Conservation (phyloP, 2,888 invertebrate genomes). For the Pristionchus mayeri region DNA sequence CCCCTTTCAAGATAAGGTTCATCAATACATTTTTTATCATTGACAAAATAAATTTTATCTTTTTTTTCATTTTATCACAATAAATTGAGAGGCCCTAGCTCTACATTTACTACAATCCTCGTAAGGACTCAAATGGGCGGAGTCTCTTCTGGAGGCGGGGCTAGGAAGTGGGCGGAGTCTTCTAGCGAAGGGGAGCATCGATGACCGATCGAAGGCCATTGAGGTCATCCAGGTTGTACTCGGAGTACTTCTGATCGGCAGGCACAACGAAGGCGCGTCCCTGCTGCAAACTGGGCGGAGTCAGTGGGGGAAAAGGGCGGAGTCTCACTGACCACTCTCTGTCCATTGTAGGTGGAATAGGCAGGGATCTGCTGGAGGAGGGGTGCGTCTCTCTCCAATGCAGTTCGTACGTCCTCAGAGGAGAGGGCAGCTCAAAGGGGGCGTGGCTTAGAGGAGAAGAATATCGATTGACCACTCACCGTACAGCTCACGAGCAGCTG, state of each 20-base stretch:
- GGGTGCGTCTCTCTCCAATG: conserved; percentile 25
- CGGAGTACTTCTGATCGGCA: conserved; percentile 29
- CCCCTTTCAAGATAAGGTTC: not conserved
- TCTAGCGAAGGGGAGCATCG: not conserved
- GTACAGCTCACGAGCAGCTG: conserved; percentile 19
- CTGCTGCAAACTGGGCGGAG: not conserved
- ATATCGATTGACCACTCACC: not conserved
- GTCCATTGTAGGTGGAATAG: conserved; percentile 30
- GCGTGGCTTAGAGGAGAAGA: not conserved
- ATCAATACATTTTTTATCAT: conserved; percentile 32
- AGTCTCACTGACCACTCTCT: conserved; percentile 28
- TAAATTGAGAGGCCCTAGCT: conserved; percentile 39
- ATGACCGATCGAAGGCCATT: conserved; percentile 14
- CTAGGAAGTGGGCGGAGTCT: not conserved
- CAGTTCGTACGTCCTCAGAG: conserved; percentile 1
- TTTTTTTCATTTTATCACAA: too few relatives aligned
- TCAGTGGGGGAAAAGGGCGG: not conserved
- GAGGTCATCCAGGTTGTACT: conserved; percentile 10
- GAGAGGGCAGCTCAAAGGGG: not conserved
- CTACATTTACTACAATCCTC: conserved; percentile 41
- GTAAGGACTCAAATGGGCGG: not conserved
- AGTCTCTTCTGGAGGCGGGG: conserved; percentile 7
- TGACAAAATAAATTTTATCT: conserved; percentile 42
- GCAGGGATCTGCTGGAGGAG: not conserved
- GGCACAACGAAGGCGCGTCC: conserved; percentile 12